Percentiles rank a stretch among this genome's conserved stretches.
phyloP scores from a whole-genome alignment of 2,113 vertebrate species.

The Beaufortia kweichowensis region DNA sequence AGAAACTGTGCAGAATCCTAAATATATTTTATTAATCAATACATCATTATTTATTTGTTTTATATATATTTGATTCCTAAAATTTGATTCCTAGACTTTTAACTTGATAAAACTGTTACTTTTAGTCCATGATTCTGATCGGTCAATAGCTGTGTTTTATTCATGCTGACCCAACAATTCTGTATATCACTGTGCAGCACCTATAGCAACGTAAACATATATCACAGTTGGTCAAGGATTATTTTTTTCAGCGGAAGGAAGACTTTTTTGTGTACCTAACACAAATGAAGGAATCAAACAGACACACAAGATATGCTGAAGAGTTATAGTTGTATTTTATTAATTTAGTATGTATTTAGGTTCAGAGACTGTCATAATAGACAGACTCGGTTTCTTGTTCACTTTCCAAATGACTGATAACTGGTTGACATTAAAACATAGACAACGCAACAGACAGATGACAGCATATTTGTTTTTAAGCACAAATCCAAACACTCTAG shows the following conservation, averaged over 20 bases:
- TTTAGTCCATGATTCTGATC: too few species aligned
- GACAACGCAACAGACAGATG: constrained; percentile 56
- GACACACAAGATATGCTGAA: constrained; percentile 15
- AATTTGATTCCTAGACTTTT: too few species aligned
- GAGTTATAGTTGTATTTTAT: constrained; percentile 31
- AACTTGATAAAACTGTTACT: too few species aligned
- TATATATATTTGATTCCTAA: constrained; percentile 36
- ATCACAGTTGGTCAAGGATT: too few species aligned
- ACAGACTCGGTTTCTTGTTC: constrained; percentile 56
- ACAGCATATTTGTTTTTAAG: constrained; percentile 51
- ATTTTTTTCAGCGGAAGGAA: too few species aligned
- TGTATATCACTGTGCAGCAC: too few species aligned
- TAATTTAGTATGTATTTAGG: constrained; percentile 69
- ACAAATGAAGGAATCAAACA: constrained; percentile 12
- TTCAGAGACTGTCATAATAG: constrained; percentile 57
- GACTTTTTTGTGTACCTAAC: neutral
- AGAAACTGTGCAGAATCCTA: too few species aligned
- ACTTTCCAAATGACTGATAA: constrained; percentile 48
- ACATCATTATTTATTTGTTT: neutral
- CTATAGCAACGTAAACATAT: too few species aligned
- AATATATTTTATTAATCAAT: too few species aligned
- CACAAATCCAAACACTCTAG: neutral
- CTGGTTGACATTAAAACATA: constrained; percentile 54
- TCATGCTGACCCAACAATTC: too few species aligned
- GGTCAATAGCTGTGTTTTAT: too few species aligned